Percentiles rank a stretch among this genome's conserved stretches.
Conservation (phyloP, 2,113 vertebrate species). For the Oostethus manadensis region DNA sequence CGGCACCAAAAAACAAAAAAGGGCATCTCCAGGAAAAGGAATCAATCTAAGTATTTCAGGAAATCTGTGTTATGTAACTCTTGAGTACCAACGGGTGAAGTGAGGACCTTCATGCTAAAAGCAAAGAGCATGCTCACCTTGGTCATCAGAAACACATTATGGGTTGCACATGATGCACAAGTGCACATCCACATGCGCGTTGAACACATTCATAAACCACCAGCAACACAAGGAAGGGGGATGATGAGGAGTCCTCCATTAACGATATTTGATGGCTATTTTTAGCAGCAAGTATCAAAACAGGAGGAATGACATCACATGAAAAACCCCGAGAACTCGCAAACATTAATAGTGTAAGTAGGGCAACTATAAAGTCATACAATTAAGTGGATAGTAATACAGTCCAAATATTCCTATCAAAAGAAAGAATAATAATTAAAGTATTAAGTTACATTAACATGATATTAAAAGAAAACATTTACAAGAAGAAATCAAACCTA, state of each 20-base stretch:
- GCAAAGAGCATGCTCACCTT: neutral
- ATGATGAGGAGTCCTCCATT: constrained; percentile 33
- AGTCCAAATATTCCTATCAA: no score
- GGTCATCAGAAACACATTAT: constrained; percentile 11
- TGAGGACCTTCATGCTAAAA: neutral
- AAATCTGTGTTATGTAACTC: neutral
- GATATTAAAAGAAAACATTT: no score
- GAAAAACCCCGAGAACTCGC: neutral
- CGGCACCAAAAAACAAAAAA: neutral
- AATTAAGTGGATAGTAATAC: no score
- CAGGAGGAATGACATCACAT: constrained; percentile 27
- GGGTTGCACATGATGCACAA: constrained; percentile 29
- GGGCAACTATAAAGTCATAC: no score
- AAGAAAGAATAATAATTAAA: no score
- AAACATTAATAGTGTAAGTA: no score
- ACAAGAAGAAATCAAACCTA: no score
- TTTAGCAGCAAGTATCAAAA: constrained; percentile 26
- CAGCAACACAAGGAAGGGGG: constrained; percentile 14
- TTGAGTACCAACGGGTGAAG: neutral
- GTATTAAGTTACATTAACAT: no score
- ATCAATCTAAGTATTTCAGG: neutral
- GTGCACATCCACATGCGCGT: constrained; percentile 11
- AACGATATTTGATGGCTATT: constrained; percentile 54
- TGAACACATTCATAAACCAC: constrained; percentile 20
- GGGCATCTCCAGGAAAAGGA: neutral